phyloP scores from a whole-genome alignment of 1,140 invertebrate genomes.

The Pseudomyrmex cubaensis region DNA sequence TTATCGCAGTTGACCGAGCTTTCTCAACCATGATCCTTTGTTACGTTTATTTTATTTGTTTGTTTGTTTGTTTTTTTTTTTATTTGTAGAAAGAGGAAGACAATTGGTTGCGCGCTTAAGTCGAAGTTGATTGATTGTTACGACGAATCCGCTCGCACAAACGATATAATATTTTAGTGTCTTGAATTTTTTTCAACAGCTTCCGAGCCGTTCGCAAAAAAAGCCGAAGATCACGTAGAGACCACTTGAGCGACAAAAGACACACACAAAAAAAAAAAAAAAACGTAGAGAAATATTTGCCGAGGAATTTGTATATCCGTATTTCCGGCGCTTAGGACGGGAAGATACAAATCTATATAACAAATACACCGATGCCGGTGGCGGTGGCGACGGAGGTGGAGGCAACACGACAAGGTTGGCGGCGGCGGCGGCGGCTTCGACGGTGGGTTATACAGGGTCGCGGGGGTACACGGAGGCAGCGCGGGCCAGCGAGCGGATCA shows the following conservation, averaged over 20 bases:
- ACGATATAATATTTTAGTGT: neutral
- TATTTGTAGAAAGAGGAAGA: conserved; percentile 1
- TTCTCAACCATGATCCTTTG: too few relatives aligned
- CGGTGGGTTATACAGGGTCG: conserved; percentile 58
- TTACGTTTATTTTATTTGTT: neutral
- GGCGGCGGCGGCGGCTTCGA: conserved; percentile 50
- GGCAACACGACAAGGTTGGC: conserved; percentile 46
- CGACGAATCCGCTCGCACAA: neutral
- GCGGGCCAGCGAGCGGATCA: conserved; percentile 74
- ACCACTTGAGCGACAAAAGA: too few relatives aligned
- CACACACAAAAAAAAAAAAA: too few relatives aligned
- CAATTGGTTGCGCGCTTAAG: neutral
- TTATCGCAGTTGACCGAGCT: too few relatives aligned
- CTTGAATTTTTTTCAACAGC: conserved; percentile 3
- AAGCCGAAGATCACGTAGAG: too few relatives aligned
- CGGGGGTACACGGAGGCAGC: conserved; percentile 62
- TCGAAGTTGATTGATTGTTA: neutral
- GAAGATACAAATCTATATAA: conserved; percentile 10
- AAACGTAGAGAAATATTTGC: too few relatives aligned
- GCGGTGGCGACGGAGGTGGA: conserved; percentile 53
- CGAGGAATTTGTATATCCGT: conserved; percentile 11
- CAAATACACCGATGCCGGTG: neutral
- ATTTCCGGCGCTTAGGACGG: neutral
- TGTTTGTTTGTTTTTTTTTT: neutral
- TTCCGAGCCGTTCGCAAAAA: neutral